Base-by-base conservation (phyloP, 2,888 invertebrate genomes). In the Strigamia maritima region DNA sequence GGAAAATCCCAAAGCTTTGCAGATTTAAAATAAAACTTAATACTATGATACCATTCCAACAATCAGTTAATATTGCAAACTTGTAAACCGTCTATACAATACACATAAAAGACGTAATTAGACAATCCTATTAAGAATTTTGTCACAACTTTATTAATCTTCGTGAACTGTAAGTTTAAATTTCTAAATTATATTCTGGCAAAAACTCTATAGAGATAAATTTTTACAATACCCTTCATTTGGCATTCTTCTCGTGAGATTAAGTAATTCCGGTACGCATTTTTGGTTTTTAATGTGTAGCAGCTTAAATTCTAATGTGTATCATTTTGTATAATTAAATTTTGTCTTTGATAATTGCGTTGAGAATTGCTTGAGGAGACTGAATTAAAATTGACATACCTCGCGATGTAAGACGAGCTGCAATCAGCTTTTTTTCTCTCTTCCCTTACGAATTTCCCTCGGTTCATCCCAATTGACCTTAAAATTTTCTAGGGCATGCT, bases 331-430 rank as follows among this genome's bases (percentile, higher is more conserved):
- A 28, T 70, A 70, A 70, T 70, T 70, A 70, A 70, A 70, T 70
- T 70, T 70, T 28, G 28, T 70, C 70, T 28, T 14, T 70, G 28
- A 70, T 70, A 70, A 70, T 70, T 70, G 70, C 70, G 70, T 70
- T 70, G 70, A 70, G 70, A 70, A 70, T 70, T 70, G 70, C 70
- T 70, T 24, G 24, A 26, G 28, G 70, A 70, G 70, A 70, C 70
- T 70, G 70, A 70, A 70, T 70, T 70, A 70, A 70, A 70, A 70
- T 70, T 70, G 70, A 70, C 70, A 70, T 70, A 70, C 70, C 70
- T 70, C 28, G 70, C 26, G 4, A 70, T 28, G 70, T 70, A 70
- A 70, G 70, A 70, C 16, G 70, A 70, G 70, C 26, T 28, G 70
- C 26, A 70, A 70, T 70, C 70, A 70, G 26, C 4, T 70, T 70